A percentile compares a stretch with the other conserved stretches of the same genome.
Conservation (phyloP, 2,797 vertebrate genomes). For the Emys orbicularis region DNA sequence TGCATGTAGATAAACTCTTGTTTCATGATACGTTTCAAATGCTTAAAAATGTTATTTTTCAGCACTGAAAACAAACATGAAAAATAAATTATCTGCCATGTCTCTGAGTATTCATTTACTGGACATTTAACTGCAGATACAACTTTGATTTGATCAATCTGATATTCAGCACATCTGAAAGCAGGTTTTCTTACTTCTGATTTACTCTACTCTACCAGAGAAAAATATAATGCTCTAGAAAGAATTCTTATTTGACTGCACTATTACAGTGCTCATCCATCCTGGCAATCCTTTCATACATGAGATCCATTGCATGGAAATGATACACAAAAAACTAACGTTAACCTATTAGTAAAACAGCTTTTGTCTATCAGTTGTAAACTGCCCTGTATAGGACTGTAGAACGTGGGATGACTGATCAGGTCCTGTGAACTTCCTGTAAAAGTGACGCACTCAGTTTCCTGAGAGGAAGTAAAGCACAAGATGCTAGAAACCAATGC, state of each 20-base stretch:
- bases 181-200: neutral
- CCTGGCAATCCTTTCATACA: neutral
- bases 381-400: neutral
- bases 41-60: neutral
- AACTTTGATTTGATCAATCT: neutral
- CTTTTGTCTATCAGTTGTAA: neutral
- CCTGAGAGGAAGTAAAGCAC: constrained; percentile 68
- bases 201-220: constrained; percentile 3
- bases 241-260: constrained; percentile 36
- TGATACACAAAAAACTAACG: neutral
- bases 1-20: neutral
- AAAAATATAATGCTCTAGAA: neutral
- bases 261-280: neutral
- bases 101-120: neutral
- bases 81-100: neutral
- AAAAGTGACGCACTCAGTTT: neutral
- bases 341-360: neutral
- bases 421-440: constrained; percentile 13
- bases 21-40: neutral
- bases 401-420: constrained; percentile 1
- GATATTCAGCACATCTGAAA: neutral
- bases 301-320: neutral
- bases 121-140: neutral
- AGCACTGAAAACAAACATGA: neutral
- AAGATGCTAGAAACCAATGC: constrained; percentile 48